Percentiles rank a stretch among this genome's conserved stretches.
These are phyloP conservation scores for Chelonus insularis DNA, from an alignment of 1,140 invertebrate genomes.

Conservation along the genomic window DNA sequence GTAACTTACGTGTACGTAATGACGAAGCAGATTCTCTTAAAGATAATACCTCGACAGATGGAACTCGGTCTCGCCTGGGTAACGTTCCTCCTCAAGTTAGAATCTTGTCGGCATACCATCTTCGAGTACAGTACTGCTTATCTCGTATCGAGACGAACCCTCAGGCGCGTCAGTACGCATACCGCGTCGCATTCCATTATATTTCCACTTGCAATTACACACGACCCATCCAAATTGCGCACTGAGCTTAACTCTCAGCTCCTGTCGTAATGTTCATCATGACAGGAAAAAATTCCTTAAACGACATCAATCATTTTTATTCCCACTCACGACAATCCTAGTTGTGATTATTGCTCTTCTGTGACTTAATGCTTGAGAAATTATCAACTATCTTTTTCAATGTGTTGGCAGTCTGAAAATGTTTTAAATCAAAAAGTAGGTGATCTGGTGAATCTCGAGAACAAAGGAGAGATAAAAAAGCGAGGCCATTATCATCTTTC, in stretches of 20 bases:
- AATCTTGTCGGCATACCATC: slow-evolving; percentile 36
- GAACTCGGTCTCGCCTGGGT: slow-evolving; percentile 33
- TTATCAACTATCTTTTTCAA: slow-evolving; percentile 2
- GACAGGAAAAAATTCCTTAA: background rate
- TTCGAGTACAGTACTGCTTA: slow-evolving; percentile 30
- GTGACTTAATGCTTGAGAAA: background rate
- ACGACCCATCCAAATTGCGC: slow-evolving; percentile 5
- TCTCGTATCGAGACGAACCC: slow-evolving; percentile 31
- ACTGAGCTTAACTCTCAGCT: background rate
- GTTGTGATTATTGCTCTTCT: slow-evolving; percentile 18
- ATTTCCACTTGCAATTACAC: slow-evolving; percentile 6
- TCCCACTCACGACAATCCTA: slow-evolving; percentile 5
- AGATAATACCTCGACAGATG: slow-evolving; percentile 42
- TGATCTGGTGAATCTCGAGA: background rate
- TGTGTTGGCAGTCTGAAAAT: background rate
- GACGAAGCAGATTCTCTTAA: slow-evolving; percentile 39
- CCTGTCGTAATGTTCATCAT: background rate
- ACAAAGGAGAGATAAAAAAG: slow-evolving; percentile 4
- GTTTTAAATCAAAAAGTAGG: background rate
- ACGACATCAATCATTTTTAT: slow-evolving; percentile 15
- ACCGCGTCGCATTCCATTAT: slow-evolving; percentile 49
- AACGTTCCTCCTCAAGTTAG: slow-evolving; percentile 36
- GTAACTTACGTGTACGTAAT: slow-evolving; percentile 31
- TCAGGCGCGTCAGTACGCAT: slow-evolving; percentile 37
- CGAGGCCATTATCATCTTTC: slow-evolving; percentile 19